phyloP scores from a whole-genome alignment of 2,113 vertebrate species.

The Monopterus albus region DNA sequence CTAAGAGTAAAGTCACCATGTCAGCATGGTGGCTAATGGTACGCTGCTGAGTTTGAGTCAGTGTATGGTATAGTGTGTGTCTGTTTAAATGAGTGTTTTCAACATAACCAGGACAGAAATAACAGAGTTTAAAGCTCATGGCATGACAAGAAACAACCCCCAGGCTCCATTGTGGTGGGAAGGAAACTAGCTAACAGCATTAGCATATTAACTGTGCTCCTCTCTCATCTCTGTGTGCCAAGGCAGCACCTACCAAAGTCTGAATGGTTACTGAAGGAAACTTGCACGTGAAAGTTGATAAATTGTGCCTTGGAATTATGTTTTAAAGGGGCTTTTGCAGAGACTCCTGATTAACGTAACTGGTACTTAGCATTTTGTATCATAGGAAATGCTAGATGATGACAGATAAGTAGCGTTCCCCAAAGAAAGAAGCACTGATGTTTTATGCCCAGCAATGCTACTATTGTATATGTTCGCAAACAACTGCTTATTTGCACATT shows the following conservation, averaged over 20 bases:
- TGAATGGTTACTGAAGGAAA: neutral
- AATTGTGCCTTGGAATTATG: neutral
- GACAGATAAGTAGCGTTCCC: too few species aligned
- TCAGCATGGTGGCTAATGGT: neutral
- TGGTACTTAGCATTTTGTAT: too few species aligned
- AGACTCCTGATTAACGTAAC: too few species aligned
- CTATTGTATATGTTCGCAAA: neutral
- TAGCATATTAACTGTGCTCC: neutral
- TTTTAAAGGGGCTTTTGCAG: too few species aligned
- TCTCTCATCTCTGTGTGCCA: neutral
- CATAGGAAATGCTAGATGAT: neutral
- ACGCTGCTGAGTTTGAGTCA: neutral
- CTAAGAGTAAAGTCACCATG: conserved; percentile 26
- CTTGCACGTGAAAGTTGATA: too few species aligned
- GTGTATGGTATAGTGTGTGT: neutral
- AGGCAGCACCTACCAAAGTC: neutral
- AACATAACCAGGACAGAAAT: conserved; percentile 10
- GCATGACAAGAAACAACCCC: conserved; percentile 6
- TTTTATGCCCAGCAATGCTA: neutral
- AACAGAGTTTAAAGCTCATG: conserved; percentile 18
- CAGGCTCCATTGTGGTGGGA: conserved; percentile 23
- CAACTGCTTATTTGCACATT: neutral
- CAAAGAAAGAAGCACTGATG: neutral
- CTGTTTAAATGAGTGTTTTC: conserved; percentile 2
- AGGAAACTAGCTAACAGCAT: conserved; percentile 35